Base-by-base conservation (phyloP, 2,888 invertebrate species). In the Cantharis nigra region DNA sequence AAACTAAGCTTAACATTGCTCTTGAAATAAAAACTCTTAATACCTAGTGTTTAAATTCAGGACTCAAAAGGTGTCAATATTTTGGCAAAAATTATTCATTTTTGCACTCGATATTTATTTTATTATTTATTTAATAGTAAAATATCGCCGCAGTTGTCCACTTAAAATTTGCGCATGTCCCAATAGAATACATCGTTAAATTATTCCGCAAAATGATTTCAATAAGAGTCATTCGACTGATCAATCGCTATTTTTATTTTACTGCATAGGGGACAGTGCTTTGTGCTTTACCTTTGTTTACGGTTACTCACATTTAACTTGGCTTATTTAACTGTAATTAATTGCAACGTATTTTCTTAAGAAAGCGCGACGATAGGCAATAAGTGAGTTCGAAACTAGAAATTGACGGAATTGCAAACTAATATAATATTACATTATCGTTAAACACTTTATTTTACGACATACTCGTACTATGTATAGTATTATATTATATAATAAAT, bases 181-280 rank as follows among this genome's bases (percentile, higher is more conserved):
- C 70, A 76, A 70, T 79, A 75, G 74, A 78, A 76, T 74, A 79
- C 86, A 85, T 88, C 88, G 87, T 88, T 88, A 88, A 88, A 88
- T 88, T 88, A 88, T 88, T 87, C 87, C 87, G 84, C 86, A 83
- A 83, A 81, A 82, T 86, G 87, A 83, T 84, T 86, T 82, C 87
- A 86, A 86, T 86, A 84, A 84, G 82, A 84, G 83, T 84, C 85
- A 84, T 84, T 86, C 84, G 83, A 83, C 84, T 85, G 86, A 86
- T 86, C 86, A 86, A 86, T 86, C 85, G 86, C 82, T 80, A 84
- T 85, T 85, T 85, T 86, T 85, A 84, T 80, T 80, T 80, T 80
- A 76, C 77, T 78, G 76, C 77, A 79, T 75, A 77, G 80, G 80
- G 78, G 76, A 79, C 77, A 79, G 72, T 76, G 77, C 78, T 79